Conservation (phyloP, 2,113 vertebrate species). For the Hylia prasina region DNA sequence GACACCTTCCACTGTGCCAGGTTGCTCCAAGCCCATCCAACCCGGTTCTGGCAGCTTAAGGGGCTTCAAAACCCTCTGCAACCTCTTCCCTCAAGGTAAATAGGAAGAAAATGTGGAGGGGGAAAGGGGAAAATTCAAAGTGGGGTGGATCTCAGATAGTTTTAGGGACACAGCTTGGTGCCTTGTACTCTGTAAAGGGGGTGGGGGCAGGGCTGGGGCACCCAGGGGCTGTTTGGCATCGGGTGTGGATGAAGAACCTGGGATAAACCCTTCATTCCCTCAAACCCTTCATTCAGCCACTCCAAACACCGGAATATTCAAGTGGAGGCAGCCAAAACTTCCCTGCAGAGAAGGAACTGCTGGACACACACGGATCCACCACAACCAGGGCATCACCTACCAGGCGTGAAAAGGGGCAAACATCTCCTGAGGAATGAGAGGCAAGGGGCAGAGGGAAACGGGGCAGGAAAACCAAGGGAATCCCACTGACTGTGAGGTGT, state of each 20-base stretch:
- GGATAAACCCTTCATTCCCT: background rate
- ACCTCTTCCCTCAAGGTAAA: background rate
- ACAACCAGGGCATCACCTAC: background rate
- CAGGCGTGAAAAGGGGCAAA: background rate
- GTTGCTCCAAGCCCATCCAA: background rate
- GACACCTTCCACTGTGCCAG: background rate
- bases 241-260: accelerated
- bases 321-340: background rate
- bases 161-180: background rate
- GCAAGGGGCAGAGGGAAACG: background rate
- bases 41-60: background rate
- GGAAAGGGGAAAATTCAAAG: too few relatives aligned
- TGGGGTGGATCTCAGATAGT: background rate
- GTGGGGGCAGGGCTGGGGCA: background rate
- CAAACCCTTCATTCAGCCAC: too few relatives aligned
- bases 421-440: background rate
- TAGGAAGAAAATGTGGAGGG: background rate
- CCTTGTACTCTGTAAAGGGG: background rate
- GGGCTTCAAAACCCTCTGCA: background rate
- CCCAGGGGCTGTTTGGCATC: background rate
- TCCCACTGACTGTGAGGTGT: background rate
- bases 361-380: background rate
- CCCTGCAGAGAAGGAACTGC: background rate
- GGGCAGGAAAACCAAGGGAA: background rate
- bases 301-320: background rate